phyloP scores from a whole-genome alignment of 2,113 vertebrate species.

The Semicossyphus pulcher region DNA sequence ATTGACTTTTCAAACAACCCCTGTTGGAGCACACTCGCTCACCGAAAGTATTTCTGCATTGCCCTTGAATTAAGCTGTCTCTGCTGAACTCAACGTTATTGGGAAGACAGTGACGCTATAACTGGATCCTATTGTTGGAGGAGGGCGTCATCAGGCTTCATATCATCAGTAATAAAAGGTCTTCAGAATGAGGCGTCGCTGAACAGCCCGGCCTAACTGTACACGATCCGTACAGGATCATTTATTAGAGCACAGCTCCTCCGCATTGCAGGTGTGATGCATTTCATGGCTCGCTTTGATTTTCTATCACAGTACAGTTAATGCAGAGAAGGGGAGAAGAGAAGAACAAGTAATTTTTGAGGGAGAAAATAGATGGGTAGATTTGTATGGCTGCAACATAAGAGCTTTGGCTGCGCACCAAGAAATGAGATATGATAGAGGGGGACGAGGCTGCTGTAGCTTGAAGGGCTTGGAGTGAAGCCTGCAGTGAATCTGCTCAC shows the following conservation, averaged over 20 bases:
- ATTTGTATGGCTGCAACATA: slow-evolving; percentile 32
- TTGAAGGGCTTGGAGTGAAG: slow-evolving; percentile 55
- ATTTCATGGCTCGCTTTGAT: slow-evolving; percentile 32
- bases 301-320: slow-evolving; percentile 28
- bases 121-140: slow-evolving; percentile 54
- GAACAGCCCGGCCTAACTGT: slow-evolving; percentile 30
- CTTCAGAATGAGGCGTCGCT: slow-evolving; percentile 26
- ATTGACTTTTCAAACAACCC: slow-evolving; percentile 42
- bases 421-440: slow-evolving; percentile 27
- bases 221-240: slow-evolving; percentile 31
- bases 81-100: slow-evolving; percentile 50
- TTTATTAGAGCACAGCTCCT: slow-evolving; percentile 60
- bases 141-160: slow-evolving; percentile 44
- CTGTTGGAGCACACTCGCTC: slow-evolving; percentile 8
- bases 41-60: slow-evolving; percentile 37
- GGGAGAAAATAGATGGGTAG: slow-evolving; percentile 13
- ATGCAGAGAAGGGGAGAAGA: slow-evolving; percentile 31
- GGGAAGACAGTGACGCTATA: slow-evolving; percentile 54
- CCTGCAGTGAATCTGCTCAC: slow-evolving; percentile 36
- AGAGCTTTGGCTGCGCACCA: slow-evolving; percentile 44
- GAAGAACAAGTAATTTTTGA: slow-evolving; percentile 18
- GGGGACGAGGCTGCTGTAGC: slow-evolving; percentile 47
- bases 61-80: slow-evolving; percentile 58
- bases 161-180: slow-evolving; percentile 57
- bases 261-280: slow-evolving; percentile 60